Percentiles rank a stretch among this genome's conserved stretches.
Evolutionary conservation across 2,888 invertebrate species (phyloP).

Genomic region (Salticus scenicus): DNA sequence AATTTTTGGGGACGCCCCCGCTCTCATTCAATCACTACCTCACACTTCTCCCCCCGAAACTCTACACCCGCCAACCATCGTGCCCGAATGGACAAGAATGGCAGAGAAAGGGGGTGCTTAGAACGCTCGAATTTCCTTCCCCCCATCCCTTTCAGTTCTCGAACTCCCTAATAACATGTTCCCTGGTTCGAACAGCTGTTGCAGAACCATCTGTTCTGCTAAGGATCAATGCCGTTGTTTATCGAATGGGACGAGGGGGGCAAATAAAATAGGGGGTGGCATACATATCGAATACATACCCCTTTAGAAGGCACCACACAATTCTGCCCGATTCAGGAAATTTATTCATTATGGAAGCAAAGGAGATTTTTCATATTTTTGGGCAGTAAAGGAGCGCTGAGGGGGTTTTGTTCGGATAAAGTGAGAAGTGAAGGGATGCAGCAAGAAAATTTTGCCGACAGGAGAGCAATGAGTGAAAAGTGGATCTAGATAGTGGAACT

Average conservation of each 20-base stretch:
- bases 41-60: slow-evolving; percentile 26
- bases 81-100: slow-evolving; percentile 47
- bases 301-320: slow-evolving; percentile 28
- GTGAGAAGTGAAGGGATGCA: neutral
- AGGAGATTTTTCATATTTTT: slow-evolving; percentile 58
- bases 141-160: slow-evolving; percentile 25
- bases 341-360: slow-evolving; percentile 62
- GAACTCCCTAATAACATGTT: slow-evolving; percentile 69
- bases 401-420: neutral
- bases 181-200: slow-evolving; percentile 44
- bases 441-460: neutral
- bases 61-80: slow-evolving; percentile 47
- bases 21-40: slow-evolving; percentile 22
- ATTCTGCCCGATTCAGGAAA: slow-evolving; percentile 44
- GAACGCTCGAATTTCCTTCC: slow-evolving; percentile 26
- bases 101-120: slow-evolving; percentile 22
- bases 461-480: neutral
- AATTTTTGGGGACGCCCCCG: slow-evolving; percentile 53
- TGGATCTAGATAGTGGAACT: too few relatives aligned
- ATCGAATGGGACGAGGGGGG: slow-evolving; percentile 34
- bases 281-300: slow-evolving; percentile 48
- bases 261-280: slow-evolving; percentile 51
- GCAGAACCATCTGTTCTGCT: slow-evolving; percentile 64
- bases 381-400: neutral
- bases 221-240: slow-evolving; percentile 67